Base-by-base conservation (phyloP, 2,888 invertebrate genomes). In the Drosophila anomalipes region DNA sequence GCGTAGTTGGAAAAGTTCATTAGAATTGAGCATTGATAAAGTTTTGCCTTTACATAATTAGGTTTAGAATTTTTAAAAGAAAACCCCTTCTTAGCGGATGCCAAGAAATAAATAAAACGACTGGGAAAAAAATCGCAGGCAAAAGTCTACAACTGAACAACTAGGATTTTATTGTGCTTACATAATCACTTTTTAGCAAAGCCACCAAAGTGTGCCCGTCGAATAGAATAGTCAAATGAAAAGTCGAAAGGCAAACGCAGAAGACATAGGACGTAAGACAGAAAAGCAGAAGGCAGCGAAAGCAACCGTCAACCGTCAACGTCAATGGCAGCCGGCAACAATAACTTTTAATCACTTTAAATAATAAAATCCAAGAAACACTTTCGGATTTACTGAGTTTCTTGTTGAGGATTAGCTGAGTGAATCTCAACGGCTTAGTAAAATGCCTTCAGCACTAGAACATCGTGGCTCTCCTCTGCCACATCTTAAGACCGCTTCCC, bases 361-460 rank as follows among this genome's bases (percentile, higher is more conserved):
- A 90, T 85, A 88, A 89, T 85, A 86, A 90, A 86, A 88, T 86
- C 83, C 79, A 82, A 82, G 80, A 86, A 88, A 88, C 85, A 86
- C 82, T 90, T 88, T 78, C 73, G 81, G 83, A 90, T 89, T 89
- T 86, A 81, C 83, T 83, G 77, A 89, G 75, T 82, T 78, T 82
- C 71, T 77, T 82, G 77, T 74, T 74, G 78, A 63, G 83, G 84
- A 86, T 84, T 84, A 84, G 82, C 86, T 74, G 62, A 71, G 70
- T 71, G 75, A 86, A 86, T 84, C 80, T 72, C 66, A 49, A 51
- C 60, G 80, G 84, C 86, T 84, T 83, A 84, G 83, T 74, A 68
- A 74, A 73, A 83, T 83, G 70, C 77, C 81, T 81, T 71, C 72
- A 77, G 80, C 80, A 80, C 77, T 74, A 79, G 70, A 81, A 74